Percentiles rank a stretch among this genome's conserved stretches.
These are phyloP conservation scores for Asbolus verrucosus DNA, from an alignment of 1,140 invertebrate species.

Conservation along the genomic window DNA sequence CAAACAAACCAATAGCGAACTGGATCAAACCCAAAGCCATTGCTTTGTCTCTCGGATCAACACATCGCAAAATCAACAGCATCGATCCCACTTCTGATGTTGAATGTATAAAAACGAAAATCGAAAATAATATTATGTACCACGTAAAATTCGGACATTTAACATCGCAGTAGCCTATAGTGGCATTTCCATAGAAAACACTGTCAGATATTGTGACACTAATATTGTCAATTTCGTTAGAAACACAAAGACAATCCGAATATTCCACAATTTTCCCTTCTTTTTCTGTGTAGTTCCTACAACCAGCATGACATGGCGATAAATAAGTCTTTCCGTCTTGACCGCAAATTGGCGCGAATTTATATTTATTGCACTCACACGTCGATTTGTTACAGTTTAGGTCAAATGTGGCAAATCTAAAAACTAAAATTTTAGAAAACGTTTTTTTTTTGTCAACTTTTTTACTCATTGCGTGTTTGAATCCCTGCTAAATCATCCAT, in stretches of 20 bases:
- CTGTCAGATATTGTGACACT: conserved; percentile 56
- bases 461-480: conserved; percentile 66
- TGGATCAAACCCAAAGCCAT: conserved; percentile 95
- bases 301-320: conserved; percentile 91
- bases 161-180: conserved; percentile 81
- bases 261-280: conserved; percentile 77
- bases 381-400: conserved; percentile 70
- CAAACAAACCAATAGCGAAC: conserved; percentile 92
- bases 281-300: conserved; percentile 73
- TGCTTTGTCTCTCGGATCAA: conserved; percentile 91
- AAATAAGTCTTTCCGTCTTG: conserved; percentile 84
- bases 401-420: conserved; percentile 57
- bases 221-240: conserved; percentile 61
- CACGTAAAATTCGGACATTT: conserved; percentile 83
- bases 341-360: conserved; percentile 87
- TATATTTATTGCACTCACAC: conserved; percentile 79
- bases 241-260: conserved; percentile 82
- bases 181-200: conserved; percentile 63
- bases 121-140: conserved; percentile 88
- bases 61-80: conserved; percentile 89
- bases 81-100: conserved; percentile 93
- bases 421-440: conserved; percentile 36
- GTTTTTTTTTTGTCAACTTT: neutral
- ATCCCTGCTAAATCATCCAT: conserved; percentile 85
- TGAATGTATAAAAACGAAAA: conserved; percentile 91